Evolutionary conservation across 2,888 invertebrate genomes (phyloP).

Genomic region (Scaptomyza cyrtandrae): DNA sequence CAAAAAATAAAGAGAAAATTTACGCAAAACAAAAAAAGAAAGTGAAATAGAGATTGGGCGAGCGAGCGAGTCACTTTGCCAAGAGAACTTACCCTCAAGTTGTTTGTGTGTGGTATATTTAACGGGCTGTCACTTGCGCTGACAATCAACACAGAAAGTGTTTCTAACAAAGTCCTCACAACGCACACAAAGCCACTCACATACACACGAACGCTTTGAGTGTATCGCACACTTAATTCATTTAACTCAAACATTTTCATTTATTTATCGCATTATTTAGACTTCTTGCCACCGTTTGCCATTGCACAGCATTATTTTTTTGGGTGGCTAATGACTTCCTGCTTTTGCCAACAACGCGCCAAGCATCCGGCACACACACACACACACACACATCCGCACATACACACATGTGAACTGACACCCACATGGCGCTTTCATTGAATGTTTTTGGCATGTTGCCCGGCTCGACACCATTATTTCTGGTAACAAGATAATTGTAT

Average conservation of each 20-base stretch:
- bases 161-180: conserved; percentile 69
- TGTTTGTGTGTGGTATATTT: conserved; percentile 43
- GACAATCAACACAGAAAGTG: conserved; percentile 76
- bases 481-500: conserved; percentile 82
- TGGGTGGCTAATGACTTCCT: conserved; percentile 73
- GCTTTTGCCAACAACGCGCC: conserved; percentile 69
- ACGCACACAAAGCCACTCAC: conserved; percentile 11
- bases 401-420: conserved; percentile 26
- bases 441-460: conserved; percentile 81
- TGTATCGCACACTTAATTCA: conserved; percentile 78
- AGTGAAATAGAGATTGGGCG: background rate
- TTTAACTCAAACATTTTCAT: conserved; percentile 81
- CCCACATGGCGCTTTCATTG: conserved; percentile 63
- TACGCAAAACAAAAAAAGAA: background rate
- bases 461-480: conserved; percentile 79
- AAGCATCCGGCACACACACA: conserved; percentile 59
- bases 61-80: conserved; percentile 26
- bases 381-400: conserved; percentile 14
- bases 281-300: conserved; percentile 31
- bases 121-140: conserved; percentile 66
- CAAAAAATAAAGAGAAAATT: background rate
- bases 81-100: conserved; percentile 45
- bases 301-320: conserved; percentile 36
- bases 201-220: conserved; percentile 17
- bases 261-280: conserved; percentile 77